phyloP scores from a whole-genome alignment of 2,113 vertebrate genomes.

The Poicephalus gulielmi region DNA sequence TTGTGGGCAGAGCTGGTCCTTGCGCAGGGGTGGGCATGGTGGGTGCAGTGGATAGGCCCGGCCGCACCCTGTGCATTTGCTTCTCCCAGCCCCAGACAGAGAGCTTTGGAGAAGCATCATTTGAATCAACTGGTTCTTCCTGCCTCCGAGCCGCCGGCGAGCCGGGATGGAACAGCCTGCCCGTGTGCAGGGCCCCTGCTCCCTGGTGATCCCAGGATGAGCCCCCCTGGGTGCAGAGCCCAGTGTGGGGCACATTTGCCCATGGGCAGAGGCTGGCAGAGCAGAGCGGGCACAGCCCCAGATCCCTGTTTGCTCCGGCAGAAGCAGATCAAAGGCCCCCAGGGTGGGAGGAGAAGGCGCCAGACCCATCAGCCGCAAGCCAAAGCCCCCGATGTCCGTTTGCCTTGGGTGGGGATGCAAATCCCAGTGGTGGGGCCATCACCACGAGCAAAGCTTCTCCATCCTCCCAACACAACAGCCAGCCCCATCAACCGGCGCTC shows the following conservation, averaged over 20 bases:
- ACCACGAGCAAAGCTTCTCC: neutral
- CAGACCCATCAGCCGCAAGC: neutral
- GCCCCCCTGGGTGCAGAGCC: fast-evolving
- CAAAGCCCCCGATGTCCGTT: neutral
- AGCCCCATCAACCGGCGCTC: fast-evolving
- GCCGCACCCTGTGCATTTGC: neutral
- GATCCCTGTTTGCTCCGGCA: fast-evolving
- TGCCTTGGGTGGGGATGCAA: neutral
- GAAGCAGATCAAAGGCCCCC: neutral
- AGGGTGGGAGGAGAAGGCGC: neutral
- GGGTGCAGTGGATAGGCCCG: neutral
- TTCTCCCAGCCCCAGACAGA: neutral
- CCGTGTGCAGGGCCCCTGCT: neutral
- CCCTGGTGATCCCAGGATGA: neutral
- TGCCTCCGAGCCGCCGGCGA: neutral
- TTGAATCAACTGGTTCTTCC: constrained; percentile 63
- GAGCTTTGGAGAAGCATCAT: neutral
- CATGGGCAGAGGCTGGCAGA: neutral
- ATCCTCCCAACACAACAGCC: neutral
- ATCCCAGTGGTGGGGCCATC: neutral
- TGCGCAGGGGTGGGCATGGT: neutral
- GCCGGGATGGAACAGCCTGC: neutral
- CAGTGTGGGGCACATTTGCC: fast-evolving
- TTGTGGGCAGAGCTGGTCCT: fast-evolving
- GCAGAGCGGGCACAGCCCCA: fast-evolving